Base-by-base conservation (phyloP, 2,888 invertebrate species). In the Platynereis dumerilii region DNA sequence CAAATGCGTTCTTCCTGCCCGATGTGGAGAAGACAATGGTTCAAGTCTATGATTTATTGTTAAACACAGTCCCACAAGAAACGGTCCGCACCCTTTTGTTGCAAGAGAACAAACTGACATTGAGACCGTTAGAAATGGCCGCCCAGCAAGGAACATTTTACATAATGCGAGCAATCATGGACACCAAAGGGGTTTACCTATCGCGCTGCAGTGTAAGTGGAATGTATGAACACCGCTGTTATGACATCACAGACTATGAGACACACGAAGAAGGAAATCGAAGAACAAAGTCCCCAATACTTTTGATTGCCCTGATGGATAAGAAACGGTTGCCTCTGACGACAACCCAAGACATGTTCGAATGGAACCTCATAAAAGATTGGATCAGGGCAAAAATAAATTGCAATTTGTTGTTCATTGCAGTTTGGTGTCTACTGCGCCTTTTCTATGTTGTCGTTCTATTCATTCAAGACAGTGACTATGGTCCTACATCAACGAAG, bases 161-260 rank as follows among this genome's bases (percentile, higher is more conserved):
- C 48, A 5, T 48, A 5, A 20, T 48, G n/a, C 3, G n/a, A n/a
- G 22, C 48, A 5, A 48, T 48, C n/a, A 48, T 48, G 48, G 48
- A 48, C 17, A 48, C 48, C n/a, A 22, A 48, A 48, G 48, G 48
- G 7, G 22, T 48, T 48, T 48, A 48, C 22, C 20, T 48, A 5
- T 3, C n/a, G 7, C n/a, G 22, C 3, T 34, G 34, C 34, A 12
- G 17, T 7, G 17, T 48, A 5, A 20, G 48, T 48, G 48, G 48
- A 3, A 20, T 48, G 48, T 48, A 20, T 48, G 48, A 48, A 48
- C 22, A 48, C 48, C n/a, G 22, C n/a, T 48, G 48, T n/a, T 48
- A 48, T n/a, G 48, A 48, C 48, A 48, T 48, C 22, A 48, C 48
- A 3, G 48, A 48, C 3, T 48, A 48, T n/a, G 48, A 48, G 17